Evolutionary conservation across 2,113 vertebrate species (phyloP), one percentile per base, ranked within the genome.

Genomic region (Otis tarda): DNA sequence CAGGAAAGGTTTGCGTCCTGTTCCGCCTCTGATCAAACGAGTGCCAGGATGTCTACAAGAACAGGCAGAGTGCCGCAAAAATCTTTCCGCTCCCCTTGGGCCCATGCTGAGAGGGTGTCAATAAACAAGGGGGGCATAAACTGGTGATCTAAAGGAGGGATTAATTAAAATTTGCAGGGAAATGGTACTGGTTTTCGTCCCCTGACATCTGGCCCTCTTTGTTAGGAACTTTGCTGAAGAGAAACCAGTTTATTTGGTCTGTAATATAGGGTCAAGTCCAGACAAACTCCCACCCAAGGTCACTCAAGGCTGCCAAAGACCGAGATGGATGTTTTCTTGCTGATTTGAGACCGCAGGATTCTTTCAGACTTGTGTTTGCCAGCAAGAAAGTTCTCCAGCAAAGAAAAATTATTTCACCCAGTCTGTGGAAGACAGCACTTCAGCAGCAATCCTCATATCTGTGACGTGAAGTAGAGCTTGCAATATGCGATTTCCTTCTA

Each of bases 11-110:
- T 77, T 4, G 1, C 0, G 39, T 96, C 92, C 92, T 91, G 87
- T 85, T 93, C 92, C 4, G 6, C 78, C 94, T 90, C 67, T 3
- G 10, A 85, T 83, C 92, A 94, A 82, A 91, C 14, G 1, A 90
- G 67, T 76, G 82, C 92, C 90, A 83, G 95, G 82, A 88, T 88
- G 88, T 94, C 92, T 76, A 39, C 63, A 6, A 24, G 84, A 79
- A 8, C 56, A 68, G 78, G 49, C 93, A 24, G 14, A 69, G 63
- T 2, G 1, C 31, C 0, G 0, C 50, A 39, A 61, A 61, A 84
- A 27, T 22, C 53, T 52, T 41, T 35, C 59, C n/a, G 37, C 12
- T 80, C 50, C 70, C 57, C 61, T 55, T 7, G 30, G 50, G 68
- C 41, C 71, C 33, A 16, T 2, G 19, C 94, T 79, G 79, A 35